Base-by-base conservation (phyloP, 2,113 vertebrate genomes). In the Dryoscopus gambensis region DNA sequence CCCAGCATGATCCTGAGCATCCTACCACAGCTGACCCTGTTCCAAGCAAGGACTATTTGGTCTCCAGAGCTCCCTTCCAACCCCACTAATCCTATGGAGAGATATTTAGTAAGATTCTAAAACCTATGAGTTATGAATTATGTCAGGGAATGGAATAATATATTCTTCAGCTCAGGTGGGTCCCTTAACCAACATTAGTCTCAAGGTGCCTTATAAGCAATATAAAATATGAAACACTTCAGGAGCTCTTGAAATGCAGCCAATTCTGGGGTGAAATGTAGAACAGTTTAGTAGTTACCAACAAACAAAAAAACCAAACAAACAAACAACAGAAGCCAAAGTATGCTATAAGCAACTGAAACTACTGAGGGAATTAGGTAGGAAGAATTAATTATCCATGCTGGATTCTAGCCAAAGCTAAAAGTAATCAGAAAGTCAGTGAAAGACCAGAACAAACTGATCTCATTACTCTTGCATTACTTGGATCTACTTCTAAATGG, bases 341-440 rank as follows among this genome's bases (percentile, higher is more conserved):
- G 37, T 88, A 77, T 74, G 69, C 67, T 78, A 84, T 71, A 86
- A 90, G 93, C 80, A 94, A 80, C 80, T 79, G 83, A 87, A 93
- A 79, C 73, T 92, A 60, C 63, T 30, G 57, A 42, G 69, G 42
- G 77, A 95, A 91, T 92, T 84, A 91, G 65, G 73, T 28, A 78
- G 67, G 57, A 90, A 92, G 87, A 89, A 96, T 65, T 71, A 94
- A 96, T 95, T 90, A 95, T 62, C 83, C 74, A 28, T 24, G 44
- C 35, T 91, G 88, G 76, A 89, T 79, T 84, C 62, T 73, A 90
- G 76, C 85, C 93, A 96, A 76, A 64, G 62, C 69, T 81, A 77
- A 57, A 95, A 96, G 86, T 74, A 77, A 65, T 77, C 91, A 85
- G 31, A 76, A 96, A 97, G 88, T 93, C 77, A 74, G 55, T 37